phyloP scores from a whole-genome alignment of 1,140 invertebrate species.

The Drosophila baimaii region DNA sequence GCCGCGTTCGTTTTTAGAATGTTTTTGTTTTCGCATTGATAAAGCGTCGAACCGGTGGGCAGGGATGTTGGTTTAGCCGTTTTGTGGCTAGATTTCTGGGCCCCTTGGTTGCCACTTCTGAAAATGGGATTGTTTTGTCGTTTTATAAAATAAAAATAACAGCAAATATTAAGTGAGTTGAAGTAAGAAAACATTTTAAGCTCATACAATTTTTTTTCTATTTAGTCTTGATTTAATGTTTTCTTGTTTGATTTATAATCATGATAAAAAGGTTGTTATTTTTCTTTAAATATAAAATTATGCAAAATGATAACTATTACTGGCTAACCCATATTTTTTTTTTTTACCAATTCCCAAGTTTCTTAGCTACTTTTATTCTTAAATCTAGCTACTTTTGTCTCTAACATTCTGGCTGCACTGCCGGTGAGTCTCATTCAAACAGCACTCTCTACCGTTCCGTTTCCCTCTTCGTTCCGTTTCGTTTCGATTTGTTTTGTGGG shows the following conservation, averaged over 20 bases:
- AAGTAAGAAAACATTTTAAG: too few species aligned
- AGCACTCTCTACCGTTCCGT: neutral
- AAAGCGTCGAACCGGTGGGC: constrained; percentile 20
- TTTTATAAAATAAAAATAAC: too few species aligned
- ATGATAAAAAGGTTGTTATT: neutral
- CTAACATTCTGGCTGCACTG: neutral
- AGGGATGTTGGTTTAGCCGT: neutral
- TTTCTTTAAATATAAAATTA: neutral
- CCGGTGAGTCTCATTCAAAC: neutral
- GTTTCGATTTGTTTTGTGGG: constrained; percentile 19
- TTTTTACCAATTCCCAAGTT: too few species aligned
- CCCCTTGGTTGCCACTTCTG: too few species aligned
- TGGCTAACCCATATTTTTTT: too few species aligned
- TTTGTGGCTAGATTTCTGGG: neutral
- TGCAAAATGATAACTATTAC: too few species aligned
- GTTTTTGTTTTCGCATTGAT: constrained; percentile 30
- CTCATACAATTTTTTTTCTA: too few species aligned
- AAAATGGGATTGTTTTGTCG: too few species aligned
- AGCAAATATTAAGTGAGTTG: too few species aligned
- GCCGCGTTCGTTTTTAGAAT: constrained; percentile 24
- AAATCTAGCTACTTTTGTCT: neutral
- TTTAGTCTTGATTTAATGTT: too few species aligned
- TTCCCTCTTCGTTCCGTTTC: constrained; percentile 7
- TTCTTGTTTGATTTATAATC: too few species aligned
- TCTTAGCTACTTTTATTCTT: too few species aligned